Conservation (phyloP, 2,888 invertebrate species). For the Cryptocheilus praepositus region DNA sequence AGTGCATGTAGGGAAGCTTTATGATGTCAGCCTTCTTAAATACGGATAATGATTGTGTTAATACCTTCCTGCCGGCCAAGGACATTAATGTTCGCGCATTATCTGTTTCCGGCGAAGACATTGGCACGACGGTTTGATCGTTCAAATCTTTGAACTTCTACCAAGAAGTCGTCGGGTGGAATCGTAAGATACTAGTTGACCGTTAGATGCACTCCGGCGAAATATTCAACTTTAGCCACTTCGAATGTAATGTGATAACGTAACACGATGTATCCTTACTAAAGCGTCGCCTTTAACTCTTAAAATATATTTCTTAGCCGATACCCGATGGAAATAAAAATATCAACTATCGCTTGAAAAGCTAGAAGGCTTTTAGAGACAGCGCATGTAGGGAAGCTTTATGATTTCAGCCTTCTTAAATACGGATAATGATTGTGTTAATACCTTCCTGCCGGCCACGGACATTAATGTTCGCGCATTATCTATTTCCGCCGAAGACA, state of each 20-base stretch:
- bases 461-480: no score
- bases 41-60: conserved; percentile 12
- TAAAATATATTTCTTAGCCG: no score
- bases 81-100: no score
- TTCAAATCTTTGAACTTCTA: no score
- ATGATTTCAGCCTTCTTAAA: conserved; percentile 43
- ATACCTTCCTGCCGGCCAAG: conserved; percentile 9
- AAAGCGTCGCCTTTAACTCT: not conserved
- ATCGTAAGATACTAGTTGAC: not conserved
- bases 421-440: conserved; percentile 13
- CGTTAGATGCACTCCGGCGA: no score
- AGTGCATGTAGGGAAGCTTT: conserved; percentile 17
- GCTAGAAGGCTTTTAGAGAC: no score
- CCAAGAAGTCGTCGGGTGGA: no score
- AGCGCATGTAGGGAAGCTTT: conserved; percentile 17
- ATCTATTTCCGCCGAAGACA: conserved; percentile 1
- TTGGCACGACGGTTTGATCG: not conserved
- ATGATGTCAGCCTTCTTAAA: conserved; percentile 39
- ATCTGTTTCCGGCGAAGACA: conserved; percentile 1
- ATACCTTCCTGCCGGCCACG: conserved; percentile 10
- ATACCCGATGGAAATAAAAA: no score
- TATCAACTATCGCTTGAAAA: no score
- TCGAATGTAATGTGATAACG: no score
- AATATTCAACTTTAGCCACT: no score
- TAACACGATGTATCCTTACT: not conserved